Percentiles rank a stretch among this genome's conserved stretches.
Conservation (phyloP, 2,113 vertebrate species). For the Lepidothrix coronata region DNA sequence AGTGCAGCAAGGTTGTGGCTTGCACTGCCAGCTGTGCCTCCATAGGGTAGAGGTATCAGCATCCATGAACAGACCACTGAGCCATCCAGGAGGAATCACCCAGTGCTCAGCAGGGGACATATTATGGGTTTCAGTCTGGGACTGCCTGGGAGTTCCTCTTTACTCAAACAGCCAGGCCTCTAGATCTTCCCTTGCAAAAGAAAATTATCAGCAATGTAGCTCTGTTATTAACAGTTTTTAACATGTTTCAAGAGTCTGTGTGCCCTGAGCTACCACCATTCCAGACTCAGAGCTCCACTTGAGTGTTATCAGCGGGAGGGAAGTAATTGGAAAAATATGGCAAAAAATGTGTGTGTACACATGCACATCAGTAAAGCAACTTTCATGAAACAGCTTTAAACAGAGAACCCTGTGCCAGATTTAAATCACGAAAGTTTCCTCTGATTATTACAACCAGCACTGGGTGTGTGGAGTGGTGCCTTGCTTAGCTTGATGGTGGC, state of each 20-base stretch:
- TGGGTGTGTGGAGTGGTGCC: not conserved
- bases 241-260: not conserved
- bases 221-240: not conserved
- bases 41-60: not conserved
- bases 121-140: not conserved
- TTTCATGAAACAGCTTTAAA: not conserved
- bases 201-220: not conserved
- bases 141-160: not conserved
- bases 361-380: not conserved
- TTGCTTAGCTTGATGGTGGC: rapidly evolving
- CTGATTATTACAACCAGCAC: not conserved
- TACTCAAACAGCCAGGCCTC: not conserved
- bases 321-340: slow-evolving; percentile 34
- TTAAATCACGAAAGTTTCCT: not conserved
- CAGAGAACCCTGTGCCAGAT: not conserved
- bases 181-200: not conserved
- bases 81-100: not conserved
- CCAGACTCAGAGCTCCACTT: not conserved
- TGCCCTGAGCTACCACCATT: not conserved
- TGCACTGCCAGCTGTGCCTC: not conserved
- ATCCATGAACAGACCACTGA: not conserved
- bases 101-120: not conserved
- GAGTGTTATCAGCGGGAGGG: not conserved
- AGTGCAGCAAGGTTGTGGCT: not conserved
- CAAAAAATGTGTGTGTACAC: not conserved